Conservation (phyloP, 2,888 invertebrate species). For the Idaea aversata region DNA sequence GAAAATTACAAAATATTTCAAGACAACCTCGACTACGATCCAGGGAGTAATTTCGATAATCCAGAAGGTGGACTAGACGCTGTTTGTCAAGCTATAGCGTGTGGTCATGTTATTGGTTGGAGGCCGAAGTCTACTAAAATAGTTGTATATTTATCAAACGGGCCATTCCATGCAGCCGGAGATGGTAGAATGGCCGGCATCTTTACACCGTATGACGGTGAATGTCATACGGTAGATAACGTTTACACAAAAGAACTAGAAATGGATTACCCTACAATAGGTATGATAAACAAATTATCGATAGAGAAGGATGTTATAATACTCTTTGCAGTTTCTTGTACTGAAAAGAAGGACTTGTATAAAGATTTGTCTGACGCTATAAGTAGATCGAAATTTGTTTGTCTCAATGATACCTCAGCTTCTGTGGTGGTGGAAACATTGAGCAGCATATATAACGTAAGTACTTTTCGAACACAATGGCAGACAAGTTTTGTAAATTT, state of each 20-base stretch:
- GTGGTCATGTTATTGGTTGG: slow-evolving; percentile 88
- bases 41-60: slow-evolving; percentile 81
- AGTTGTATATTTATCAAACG: slow-evolving; percentile 89
- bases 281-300: slow-evolving; percentile 79
- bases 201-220: slow-evolving; percentile 85
- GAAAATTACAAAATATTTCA: slow-evolving; percentile 72
- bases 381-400: slow-evolving; percentile 38
- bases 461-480: slow-evolving; percentile 4
- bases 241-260: slow-evolving; percentile 77
- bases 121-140: slow-evolving; percentile 86
- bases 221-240: slow-evolving; percentile 81
- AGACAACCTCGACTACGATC: slow-evolving; percentile 56
- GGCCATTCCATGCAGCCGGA: slow-evolving; percentile 87
- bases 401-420: slow-evolving; percentile 11
- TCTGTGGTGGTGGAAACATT: slow-evolving; percentile 34
- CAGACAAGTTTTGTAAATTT: not conserved
- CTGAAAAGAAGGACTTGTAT: slow-evolving; percentile 30
- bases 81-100: slow-evolving; percentile 87
- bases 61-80: slow-evolving; percentile 95
- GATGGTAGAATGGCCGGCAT: slow-evolving; percentile 87
- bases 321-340: slow-evolving; percentile 36
- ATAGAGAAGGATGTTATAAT: slow-evolving; percentile 43
- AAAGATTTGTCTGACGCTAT: slow-evolving; percentile 33
- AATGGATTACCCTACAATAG: slow-evolving; percentile 90
- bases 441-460: slow-evolving; percentile 51